Conservation (phyloP, 2,888 invertebrate genomes). For the Parnassius mnemosyne region DNA sequence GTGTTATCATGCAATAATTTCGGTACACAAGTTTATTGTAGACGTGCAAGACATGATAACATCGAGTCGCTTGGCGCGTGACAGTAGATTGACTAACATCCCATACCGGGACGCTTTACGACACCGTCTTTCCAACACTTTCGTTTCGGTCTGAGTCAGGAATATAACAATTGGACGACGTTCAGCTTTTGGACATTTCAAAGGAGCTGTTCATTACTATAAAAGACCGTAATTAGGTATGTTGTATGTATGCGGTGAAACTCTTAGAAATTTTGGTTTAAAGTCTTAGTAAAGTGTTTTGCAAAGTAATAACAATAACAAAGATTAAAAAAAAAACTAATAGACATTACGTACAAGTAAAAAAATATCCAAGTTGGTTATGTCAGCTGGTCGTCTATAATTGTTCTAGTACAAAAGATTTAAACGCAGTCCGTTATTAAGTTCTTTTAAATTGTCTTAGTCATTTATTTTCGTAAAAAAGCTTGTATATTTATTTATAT, state of each 20-base stretch:
- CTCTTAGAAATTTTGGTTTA: not conserved
- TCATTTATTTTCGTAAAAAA: too few species aligned
- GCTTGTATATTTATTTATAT: too few species aligned
- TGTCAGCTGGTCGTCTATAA: too few species aligned
- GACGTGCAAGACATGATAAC: constrained; percentile 20
- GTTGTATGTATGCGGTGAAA: not conserved
- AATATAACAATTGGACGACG: constrained; percentile 14
- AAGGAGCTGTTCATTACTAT: constrained; percentile 8
- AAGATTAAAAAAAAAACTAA: too few species aligned
- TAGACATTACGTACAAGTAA: too few species aligned
- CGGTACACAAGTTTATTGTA: constrained; percentile 21
- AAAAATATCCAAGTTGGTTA: too few species aligned
- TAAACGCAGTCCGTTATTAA: too few species aligned
- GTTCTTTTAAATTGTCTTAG: too few species aligned
- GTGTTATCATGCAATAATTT: constrained; percentile 12
- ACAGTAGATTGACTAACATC: constrained; percentile 51
- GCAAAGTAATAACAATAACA: too few species aligned
- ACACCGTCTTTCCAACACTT: constrained; percentile 47
- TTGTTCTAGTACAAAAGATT: too few species aligned
- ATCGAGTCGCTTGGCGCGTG: constrained; percentile 29
- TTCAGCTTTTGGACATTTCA: constrained; percentile 10
- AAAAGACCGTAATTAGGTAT: constrained; percentile 14
- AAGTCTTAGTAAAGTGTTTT: too few species aligned
- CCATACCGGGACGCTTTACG: constrained; percentile 58
- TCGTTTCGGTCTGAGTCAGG: constrained; percentile 34